These are phyloP conservation scores for Harpalus rufipes DNA, from an alignment of 2,888 invertebrate species.

Conservation along the genomic window DNA sequence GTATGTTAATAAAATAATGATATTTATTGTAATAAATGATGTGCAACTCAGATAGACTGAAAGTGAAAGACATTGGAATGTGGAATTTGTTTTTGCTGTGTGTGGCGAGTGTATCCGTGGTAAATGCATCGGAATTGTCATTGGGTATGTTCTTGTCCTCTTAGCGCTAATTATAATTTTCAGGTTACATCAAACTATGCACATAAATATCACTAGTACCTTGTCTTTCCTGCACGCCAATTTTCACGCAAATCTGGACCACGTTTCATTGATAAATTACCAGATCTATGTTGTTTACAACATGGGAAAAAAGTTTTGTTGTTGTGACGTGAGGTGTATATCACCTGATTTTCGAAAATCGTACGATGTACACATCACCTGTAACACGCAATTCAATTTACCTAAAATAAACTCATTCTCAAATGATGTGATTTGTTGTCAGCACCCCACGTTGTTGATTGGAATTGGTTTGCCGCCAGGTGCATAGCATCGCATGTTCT, in stretches of 20 bases:
- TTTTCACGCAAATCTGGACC: conserved; percentile 67
- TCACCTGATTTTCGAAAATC: conserved; percentile 68
- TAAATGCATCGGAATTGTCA: conserved; percentile 66
- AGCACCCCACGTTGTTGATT: not conserved
- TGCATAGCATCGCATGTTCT: not conserved
- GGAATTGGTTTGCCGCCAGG: not conserved
- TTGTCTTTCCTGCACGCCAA: not conserved
- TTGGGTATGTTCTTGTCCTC: conserved; percentile 64
- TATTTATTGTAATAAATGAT: conserved; percentile 65
- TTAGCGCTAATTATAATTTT: conserved; percentile 64
- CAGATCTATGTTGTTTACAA: conserved; percentile 69
- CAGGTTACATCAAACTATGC: conserved; percentile 51
- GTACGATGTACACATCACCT: conserved; percentile 2
- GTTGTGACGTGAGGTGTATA: conserved; percentile 58
- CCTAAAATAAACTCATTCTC: not conserved
- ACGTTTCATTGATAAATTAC: conserved; percentile 68
- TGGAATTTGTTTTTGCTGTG: conserved; percentile 62
- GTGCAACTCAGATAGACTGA: conserved; percentile 59
- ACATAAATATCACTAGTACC: conserved; percentile 3
- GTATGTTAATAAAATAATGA: conserved; percentile 66
- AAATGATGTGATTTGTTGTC: not conserved
- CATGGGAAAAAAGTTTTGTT: conserved; percentile 68
- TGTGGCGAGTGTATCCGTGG: conserved; percentile 63
- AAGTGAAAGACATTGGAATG: conserved; percentile 67
- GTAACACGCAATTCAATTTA: not conserved